Conservation (phyloP, 2,888 invertebrate genomes). For the Philopedon plagiatum region DNA sequence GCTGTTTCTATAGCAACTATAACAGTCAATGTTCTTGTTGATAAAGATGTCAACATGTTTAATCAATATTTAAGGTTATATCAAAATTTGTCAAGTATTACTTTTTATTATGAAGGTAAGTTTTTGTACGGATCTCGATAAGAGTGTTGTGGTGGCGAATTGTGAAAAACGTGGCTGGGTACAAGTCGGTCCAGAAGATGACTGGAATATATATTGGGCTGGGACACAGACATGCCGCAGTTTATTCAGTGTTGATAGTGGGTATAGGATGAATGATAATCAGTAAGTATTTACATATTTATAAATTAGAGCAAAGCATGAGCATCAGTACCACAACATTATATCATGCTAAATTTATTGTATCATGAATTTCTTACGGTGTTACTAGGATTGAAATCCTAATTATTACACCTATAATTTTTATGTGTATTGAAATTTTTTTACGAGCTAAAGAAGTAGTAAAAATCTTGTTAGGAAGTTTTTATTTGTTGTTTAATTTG, state of each 20-base stretch:
- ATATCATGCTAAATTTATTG: no score
- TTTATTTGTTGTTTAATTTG: no score
- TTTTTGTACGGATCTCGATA: conserved; percentile 92
- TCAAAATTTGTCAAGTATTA: conserved; percentile 41
- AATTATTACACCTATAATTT: no score
- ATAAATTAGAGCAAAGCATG: no score
- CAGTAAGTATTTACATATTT: conserved; percentile 74
- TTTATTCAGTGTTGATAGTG: conserved; percentile 92
- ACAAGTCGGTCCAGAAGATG: conserved; percentile 89
- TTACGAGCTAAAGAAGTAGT: no score
- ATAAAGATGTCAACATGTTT: conserved; percentile 4
- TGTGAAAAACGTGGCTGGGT: conserved; percentile 94
- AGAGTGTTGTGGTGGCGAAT: conserved; percentile 92
- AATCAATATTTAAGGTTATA: conserved; percentile 46
- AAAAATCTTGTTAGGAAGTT: no score
- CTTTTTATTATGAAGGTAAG: conserved; percentile 69
- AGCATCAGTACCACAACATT: no score
- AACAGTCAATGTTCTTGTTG: not conserved
- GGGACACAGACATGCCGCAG: conserved; percentile 91
- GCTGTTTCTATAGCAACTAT: not conserved
- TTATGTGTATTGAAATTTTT: no score
- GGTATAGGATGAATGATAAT: conserved; percentile 92
- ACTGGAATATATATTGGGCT: conserved; percentile 98
- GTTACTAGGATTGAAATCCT: no score
- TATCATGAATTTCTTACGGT: no score